These are phyloP conservation scores for Stichopus horrens DNA, from an alignment of 53 echinoderm and acorn worm genomes.

Conservation along the genomic window DNA sequence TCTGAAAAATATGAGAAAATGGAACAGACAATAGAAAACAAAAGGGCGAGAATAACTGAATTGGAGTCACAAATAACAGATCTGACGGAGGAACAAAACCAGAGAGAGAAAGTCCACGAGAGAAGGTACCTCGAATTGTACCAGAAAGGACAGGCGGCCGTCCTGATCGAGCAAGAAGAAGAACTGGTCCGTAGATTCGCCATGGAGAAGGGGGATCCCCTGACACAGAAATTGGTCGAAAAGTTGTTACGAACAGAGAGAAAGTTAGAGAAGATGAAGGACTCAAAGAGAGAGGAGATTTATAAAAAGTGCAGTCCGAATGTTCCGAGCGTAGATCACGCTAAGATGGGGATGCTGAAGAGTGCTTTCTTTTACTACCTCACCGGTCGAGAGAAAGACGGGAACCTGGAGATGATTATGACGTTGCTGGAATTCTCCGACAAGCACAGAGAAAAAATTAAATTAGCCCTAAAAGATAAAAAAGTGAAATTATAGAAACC, in stretches of 20 bases:
- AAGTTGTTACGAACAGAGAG: constrained; percentile 42
- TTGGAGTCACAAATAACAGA: constrained; percentile 20
- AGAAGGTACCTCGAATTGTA: constrained; percentile 41
- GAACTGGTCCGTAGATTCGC: constrained; percentile 40
- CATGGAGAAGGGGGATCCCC: constrained; percentile 40
- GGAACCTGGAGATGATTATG: constrained; percentile 42
- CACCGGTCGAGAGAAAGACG: constrained; percentile 26
- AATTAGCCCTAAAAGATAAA: constrained; percentile 25
- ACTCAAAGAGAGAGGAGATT: constrained; percentile 28
- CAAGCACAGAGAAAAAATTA: constrained; percentile 12
- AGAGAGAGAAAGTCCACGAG: constrained; percentile 31
- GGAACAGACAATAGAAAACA: constrained; percentile 10
- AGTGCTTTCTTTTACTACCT: constrained; percentile 47
- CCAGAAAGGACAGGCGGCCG: constrained; percentile 42
- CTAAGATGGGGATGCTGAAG: constrained; percentile 28
- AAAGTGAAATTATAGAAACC: background rate
- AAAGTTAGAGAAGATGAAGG: constrained; percentile 46
- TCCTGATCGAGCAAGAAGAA: constrained; percentile 44
- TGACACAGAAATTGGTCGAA: constrained; percentile 34
- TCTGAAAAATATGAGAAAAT: constrained; percentile 13
- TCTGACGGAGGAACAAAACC: constrained; percentile 15
- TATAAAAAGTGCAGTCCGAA: constrained; percentile 35
- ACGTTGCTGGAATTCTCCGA: constrained; percentile 45
- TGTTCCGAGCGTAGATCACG: constrained; percentile 18
- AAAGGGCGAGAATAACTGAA: constrained; percentile 22